These are phyloP conservation scores for Pantherophis guttatus DNA, from an alignment of 2,113 vertebrate genomes.

Conservation along the genomic window DNA sequence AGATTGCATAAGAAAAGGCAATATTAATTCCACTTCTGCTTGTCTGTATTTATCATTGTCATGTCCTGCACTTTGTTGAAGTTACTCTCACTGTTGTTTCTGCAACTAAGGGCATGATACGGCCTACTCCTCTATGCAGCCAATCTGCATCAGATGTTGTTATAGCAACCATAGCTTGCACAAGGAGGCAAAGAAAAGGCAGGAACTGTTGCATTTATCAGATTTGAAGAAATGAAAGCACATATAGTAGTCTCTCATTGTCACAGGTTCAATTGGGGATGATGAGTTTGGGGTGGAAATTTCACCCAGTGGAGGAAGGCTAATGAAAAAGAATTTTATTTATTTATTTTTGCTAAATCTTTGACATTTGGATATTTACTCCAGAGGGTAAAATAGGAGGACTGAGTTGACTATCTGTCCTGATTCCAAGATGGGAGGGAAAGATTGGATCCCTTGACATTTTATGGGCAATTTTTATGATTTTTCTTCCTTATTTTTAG, in stretches of 20 bases:
- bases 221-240: conserved; percentile 52
- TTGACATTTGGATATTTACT: conserved; percentile 12
- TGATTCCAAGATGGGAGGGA: neutral
- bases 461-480: conserved; percentile 18
- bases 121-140: conserved; percentile 39
- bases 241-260: conserved; percentile 31
- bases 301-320: conserved; percentile 27
- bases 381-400: neutral
- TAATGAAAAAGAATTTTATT: conserved; percentile 28
- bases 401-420: neutral
- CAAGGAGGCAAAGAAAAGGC: conserved; percentile 59
- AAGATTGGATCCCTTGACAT: conserved; percentile 16
- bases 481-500: conserved; percentile 54
- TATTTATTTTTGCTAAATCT: neutral
- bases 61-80: conserved; percentile 34
- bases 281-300: conserved; percentile 24
- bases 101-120: conserved; percentile 50
- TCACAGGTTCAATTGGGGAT: conserved; percentile 56
- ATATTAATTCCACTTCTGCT: conserved; percentile 35
- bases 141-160: conserved; percentile 62
- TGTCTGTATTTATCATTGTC: conserved; percentile 5
- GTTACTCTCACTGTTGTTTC: conserved; percentile 43
- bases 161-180: conserved; percentile 67
- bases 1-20: conserved; percentile 27
- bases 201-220: conserved; percentile 64